A percentile compares a stretch with the other conserved stretches of the same genome.
Evolutionary conservation across 1,140 invertebrate species (phyloP).

Genomic region (Ips nitidus): DNA sequence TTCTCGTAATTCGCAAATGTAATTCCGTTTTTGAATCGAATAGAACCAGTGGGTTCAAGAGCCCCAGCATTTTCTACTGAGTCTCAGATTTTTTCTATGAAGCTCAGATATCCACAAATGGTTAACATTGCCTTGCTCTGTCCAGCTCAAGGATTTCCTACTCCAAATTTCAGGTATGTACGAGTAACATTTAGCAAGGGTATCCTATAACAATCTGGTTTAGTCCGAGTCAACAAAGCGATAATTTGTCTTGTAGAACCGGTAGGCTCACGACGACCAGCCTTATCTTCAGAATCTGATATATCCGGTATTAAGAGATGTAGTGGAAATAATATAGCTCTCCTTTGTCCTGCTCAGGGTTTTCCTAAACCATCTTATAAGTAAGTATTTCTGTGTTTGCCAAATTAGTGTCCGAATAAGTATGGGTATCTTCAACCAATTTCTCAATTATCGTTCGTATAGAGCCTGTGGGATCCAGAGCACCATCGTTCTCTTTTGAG

Average conservation of each 20-base stretch:
- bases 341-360: conserved; percentile 56
- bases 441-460: conserved; percentile 4
- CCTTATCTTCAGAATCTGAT: conserved; percentile 64
- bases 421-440: not conserved
- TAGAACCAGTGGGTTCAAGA: conserved; percentile 57
- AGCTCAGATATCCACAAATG: conserved; percentile 16
- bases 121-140: conserved; percentile 60
- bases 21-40: not conserved
- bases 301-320: conserved; percentile 54
- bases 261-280: conserved; percentile 67
- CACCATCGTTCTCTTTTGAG: conserved; percentile 57
- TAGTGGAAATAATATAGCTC: conserved; percentile 57
- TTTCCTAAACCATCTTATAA: conserved; percentile 63
- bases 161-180: conserved; percentile 73
- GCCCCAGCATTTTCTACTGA: conserved; percentile 58
- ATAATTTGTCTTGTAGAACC: conserved; percentile 64
- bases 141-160: conserved; percentile 67
- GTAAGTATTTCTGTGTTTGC: conserved; percentile 45
- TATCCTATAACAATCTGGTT: conserved; percentile 40
- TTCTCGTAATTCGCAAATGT: not conserved
- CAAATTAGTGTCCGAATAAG: not conserved
- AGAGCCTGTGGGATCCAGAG: conserved; percentile 58
- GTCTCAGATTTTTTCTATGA: conserved; percentile 48
- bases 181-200: conserved; percentile 41
- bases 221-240: conserved; percentile 48